Evolutionary conservation across 23 tunicate species (phyloP).

Genomic region (Phallusia fumigata): DNA sequence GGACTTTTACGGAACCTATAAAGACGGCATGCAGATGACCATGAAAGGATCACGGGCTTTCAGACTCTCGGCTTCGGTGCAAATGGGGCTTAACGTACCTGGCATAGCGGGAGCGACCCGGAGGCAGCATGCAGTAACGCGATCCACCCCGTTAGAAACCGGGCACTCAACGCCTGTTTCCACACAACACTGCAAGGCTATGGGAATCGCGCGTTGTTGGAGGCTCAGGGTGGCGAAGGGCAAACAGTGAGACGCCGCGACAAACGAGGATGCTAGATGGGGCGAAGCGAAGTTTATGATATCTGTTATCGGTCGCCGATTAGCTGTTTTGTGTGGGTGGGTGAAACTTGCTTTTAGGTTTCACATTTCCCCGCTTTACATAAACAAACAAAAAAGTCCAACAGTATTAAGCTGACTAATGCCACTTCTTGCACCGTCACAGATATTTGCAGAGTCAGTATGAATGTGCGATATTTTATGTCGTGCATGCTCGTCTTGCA

Average conservation of each 20-base stretch:
- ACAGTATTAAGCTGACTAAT: neutral
- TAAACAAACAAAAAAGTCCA: too few species aligned
- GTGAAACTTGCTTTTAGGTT: too few species aligned
- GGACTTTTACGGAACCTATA: too few species aligned
- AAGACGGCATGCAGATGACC: too few species aligned
- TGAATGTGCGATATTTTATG: too few species aligned
- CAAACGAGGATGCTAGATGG: neutral
- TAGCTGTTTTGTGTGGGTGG: neutral
- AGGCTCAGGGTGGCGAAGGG: slow-evolving; percentile 1
- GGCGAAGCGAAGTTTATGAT: slow-evolving; percentile 3
- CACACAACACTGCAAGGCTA: slow-evolving; percentile 12
- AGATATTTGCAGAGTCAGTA: neutral
- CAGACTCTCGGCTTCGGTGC: slow-evolving; percentile 23
- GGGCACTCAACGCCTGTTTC: slow-evolving; percentile 3
- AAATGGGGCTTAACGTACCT: slow-evolving; percentile 53
- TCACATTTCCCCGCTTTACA: too few species aligned
- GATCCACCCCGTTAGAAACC: slow-evolving; percentile 8
- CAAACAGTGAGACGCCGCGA: neutral
- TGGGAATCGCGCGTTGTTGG: neutral
- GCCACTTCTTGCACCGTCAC: neutral
- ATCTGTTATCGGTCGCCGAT: neutral
- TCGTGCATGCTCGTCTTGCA: too few species aligned
- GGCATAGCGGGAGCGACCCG: slow-evolving; percentile 14
- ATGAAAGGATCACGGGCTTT: neutral
- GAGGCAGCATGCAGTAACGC: neutral